A percentile compares a stretch with the other conserved stretches of the same genome.
Evolutionary conservation across 2,113 vertebrate genomes (phyloP).

Genomic region (Podilymbus podiceps): DNA sequence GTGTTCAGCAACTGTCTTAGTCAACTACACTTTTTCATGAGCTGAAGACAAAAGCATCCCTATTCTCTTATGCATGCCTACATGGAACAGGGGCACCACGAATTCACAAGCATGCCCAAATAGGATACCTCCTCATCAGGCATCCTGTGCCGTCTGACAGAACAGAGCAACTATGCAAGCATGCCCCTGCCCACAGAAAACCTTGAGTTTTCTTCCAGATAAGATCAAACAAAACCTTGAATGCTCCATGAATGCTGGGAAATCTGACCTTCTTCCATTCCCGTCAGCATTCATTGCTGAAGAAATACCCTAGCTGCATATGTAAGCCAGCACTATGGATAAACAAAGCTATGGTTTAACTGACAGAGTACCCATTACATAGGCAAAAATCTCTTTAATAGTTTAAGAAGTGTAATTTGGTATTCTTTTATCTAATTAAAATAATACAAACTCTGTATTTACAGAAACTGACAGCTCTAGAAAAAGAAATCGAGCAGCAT

Average conservation of each 20-base stretch:
- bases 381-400: slow-evolving; percentile 5
- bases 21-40: neutral
- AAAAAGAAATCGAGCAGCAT: neutral
- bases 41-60: neutral
- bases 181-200: neutral
- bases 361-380: neutral
- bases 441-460: neutral
- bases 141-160: neutral
- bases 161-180: neutral
- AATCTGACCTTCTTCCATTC: neutral
- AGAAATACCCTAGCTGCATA: neutral
- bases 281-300: neutral
- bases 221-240: neutral
- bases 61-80: neutral
- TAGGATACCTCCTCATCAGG: neutral
- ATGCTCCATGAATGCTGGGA: neutral
- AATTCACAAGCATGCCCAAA: neutral
- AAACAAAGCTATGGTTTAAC: neutral
- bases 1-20: neutral
- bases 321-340: neutral
- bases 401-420: neutral
- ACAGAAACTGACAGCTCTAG: neutral
- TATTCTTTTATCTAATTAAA: slow-evolving; percentile 32
- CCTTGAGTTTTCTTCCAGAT: neutral
- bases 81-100: neutral